Evolutionary conservation across 1,140 invertebrate species (phyloP).

Genomic region (Tribolium madens): DNA sequence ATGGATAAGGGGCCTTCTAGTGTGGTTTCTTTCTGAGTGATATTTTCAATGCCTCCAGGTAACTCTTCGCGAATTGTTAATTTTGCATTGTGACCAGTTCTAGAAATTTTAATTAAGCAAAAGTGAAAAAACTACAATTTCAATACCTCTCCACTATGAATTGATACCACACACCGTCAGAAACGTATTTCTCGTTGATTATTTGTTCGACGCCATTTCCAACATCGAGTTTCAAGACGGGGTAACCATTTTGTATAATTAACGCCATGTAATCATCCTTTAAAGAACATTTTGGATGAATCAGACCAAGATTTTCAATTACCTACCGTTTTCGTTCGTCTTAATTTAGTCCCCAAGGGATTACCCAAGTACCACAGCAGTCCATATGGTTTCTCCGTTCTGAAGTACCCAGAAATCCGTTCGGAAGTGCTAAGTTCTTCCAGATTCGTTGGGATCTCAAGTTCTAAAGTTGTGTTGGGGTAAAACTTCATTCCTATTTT

Average conservation of each 20-base stretch:
- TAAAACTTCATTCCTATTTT: slow-evolving; percentile 89
- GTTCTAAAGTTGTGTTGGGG: slow-evolving; percentile 83
- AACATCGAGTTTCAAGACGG: slow-evolving; percentile 87
- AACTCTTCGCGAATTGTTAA: slow-evolving; percentile 84
- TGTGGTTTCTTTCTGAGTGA: slow-evolving; percentile 71
- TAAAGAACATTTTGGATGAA: slow-evolving; percentile 50
- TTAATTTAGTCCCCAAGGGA: slow-evolving; percentile 77
- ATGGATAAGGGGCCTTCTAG: slow-evolving; percentile 80
- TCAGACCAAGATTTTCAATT: neutral
- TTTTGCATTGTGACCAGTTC: slow-evolving; percentile 86
- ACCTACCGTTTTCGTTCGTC: slow-evolving; percentile 74
- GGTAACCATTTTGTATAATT: slow-evolving; percentile 89
- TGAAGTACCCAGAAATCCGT: slow-evolving; percentile 87
- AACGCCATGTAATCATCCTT: slow-evolving; percentile 94
- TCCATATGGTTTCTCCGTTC: slow-evolving; percentile 83
- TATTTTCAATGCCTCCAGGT: slow-evolving; percentile 71
- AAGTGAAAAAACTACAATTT: neutral
- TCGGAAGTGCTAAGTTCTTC: slow-evolving; percentile 87
- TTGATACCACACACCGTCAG: slow-evolving; percentile 92
- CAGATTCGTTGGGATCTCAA: slow-evolving; percentile 87
- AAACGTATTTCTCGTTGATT: slow-evolving; percentile 80
- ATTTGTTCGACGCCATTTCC: slow-evolving; percentile 86
- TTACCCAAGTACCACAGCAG: slow-evolving; percentile 93
- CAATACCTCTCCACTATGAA: slow-evolving; percentile 84
- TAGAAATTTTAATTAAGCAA: slow-evolving; percentile 52